A percentile compares a stretch with the other conserved stretches of the same genome.
phyloP scores from a whole-genome alignment of 2,113 vertebrate species.

The Melanotaenia duboulayi region DNA sequence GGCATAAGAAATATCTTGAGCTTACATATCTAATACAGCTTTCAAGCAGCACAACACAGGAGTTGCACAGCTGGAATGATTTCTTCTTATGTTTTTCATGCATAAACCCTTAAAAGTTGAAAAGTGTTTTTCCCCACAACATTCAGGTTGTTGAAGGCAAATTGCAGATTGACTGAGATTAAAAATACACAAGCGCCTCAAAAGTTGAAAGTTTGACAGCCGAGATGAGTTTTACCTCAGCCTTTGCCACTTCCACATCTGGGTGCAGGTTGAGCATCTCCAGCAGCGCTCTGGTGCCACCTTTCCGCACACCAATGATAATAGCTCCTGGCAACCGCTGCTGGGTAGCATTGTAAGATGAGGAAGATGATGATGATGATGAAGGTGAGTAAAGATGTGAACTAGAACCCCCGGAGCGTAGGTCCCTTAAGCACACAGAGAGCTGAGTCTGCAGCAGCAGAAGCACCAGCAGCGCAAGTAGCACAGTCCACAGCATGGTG shows the following conservation, averaged over 20 bases:
- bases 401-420: constrained; percentile 56
- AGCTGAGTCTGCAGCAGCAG: constrained; percentile 84
- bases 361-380: constrained; percentile 48
- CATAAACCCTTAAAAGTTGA: too few relatives aligned
- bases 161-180: background rate
- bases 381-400: constrained; percentile 33
- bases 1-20: too few relatives aligned
- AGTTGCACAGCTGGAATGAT: too few relatives aligned
- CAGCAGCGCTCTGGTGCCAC: constrained; percentile 85
- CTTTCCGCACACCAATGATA: constrained; percentile 87
- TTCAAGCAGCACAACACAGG: too few relatives aligned
- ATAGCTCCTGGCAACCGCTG: constrained; percentile 83
- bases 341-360: constrained; percentile 61
- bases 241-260: constrained; percentile 83
- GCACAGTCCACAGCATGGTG: constrained; percentile 84
- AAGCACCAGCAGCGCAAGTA: constrained; percentile 80
- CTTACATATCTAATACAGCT: too few relatives aligned
- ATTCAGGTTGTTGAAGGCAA: too few relatives aligned
- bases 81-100: too few relatives aligned
- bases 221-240: constrained; percentile 69
- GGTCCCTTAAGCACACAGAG: constrained; percentile 78
- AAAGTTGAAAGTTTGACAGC: too few relatives aligned
- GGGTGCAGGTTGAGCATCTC: constrained; percentile 88
- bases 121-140: too few relatives aligned
- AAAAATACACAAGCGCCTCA: background rate